These are phyloP conservation scores for Spea multiplicata DNA, from an alignment of 2,113 vertebrate genomes.

Conservation along the genomic window DNA sequence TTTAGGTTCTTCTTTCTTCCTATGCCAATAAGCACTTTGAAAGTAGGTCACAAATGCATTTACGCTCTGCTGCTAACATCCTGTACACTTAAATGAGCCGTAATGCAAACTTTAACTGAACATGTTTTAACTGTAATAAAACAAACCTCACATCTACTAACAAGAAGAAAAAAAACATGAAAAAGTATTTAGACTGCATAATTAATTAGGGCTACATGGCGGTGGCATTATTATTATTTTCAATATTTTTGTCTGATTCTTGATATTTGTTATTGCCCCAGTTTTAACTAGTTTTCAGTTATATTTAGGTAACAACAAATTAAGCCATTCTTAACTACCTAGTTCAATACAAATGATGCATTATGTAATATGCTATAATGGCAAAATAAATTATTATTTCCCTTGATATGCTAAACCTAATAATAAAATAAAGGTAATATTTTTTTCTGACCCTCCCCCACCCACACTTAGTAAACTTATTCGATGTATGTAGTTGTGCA, in stretches of 20 bases:
- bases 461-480: no score
- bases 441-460: no score
- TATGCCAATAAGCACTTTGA: constrained; percentile 45
- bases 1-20: constrained; percentile 41
- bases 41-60: constrained; percentile 43
- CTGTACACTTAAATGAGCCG: constrained; percentile 24
- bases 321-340: no score
- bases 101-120: constrained; percentile 27
- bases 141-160: constrained; percentile 15
- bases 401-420: no score
- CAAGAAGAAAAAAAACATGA: constrained; percentile 15
- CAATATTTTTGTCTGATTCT: not conserved
- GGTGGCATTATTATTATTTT: constrained; percentile 20
- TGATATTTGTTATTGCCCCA: not conserved
- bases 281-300: not conserved
- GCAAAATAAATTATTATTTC: no score
- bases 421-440: no score
- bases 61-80: constrained; percentile 39
- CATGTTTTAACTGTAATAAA: constrained; percentile 26
- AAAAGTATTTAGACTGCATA: constrained; percentile 15
- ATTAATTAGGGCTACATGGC: not conserved
- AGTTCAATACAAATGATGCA: no score
- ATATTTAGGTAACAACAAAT: no score
- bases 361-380: no score
- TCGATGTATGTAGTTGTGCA: no score